Percentiles rank a stretch among this genome's conserved stretches.
Conservation (phyloP, 2,888 invertebrate species). For the Cephus runcator region DNA sequence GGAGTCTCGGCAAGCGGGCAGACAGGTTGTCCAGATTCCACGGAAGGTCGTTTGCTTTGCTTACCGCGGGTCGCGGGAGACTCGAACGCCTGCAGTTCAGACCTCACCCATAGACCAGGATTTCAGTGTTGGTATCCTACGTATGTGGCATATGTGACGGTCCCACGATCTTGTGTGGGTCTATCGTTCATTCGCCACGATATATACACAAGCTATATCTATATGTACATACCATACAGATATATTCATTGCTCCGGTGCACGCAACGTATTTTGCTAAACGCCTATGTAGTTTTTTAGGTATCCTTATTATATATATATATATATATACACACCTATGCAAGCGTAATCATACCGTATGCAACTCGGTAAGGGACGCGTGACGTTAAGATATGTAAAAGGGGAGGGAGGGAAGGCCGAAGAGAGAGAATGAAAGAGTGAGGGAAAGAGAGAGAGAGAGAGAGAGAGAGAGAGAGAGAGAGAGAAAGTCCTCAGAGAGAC, state of each 20-base stretch:
- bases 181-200: background rate
- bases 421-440: slow-evolving; percentile 14
- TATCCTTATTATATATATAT: background rate
- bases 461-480: slow-evolving; percentile 17
- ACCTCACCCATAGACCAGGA: slow-evolving; percentile 27
- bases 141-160: background rate
- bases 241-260: background rate
- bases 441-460: slow-evolving; percentile 11
- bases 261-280: background rate
- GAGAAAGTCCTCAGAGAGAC: slow-evolving; percentile 27
- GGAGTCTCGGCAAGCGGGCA: slow-evolving; percentile 50
- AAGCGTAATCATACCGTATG: background rate
- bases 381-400: background rate
- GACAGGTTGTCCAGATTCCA: slow-evolving; percentile 67
- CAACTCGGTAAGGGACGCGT: background rate
- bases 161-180: background rate
- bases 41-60: slow-evolving; percentile 66
- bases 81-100: slow-evolving; percentile 44
- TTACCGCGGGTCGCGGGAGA: slow-evolving; percentile 58
- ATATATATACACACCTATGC: background rate
- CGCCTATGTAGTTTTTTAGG: background rate
- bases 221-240: background rate
- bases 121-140: background rate
- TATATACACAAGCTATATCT: background rate
- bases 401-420: background rate